phyloP scores from a whole-genome alignment of 2,888 invertebrate species.

The Nasonia oneida region DNA sequence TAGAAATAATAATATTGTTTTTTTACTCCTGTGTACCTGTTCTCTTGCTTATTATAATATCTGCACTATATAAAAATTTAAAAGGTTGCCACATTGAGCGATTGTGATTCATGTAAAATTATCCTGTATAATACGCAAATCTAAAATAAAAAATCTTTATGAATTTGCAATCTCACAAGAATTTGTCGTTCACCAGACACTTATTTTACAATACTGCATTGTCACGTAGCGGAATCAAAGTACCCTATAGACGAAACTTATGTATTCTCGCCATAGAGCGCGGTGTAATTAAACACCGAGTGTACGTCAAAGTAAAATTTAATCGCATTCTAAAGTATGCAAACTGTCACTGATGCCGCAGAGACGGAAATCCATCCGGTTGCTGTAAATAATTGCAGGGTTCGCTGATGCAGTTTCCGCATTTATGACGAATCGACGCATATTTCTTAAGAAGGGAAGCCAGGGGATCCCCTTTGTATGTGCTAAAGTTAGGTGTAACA shows the following conservation, averaged over 20 bases:
- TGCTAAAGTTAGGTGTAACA: neutral
- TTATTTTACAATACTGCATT: neutral
- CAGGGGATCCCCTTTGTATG: neutral
- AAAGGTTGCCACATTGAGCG: too few relatives aligned
- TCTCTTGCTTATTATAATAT: too few relatives aligned
- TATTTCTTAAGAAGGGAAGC: neutral
- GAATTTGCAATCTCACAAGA: neutral
- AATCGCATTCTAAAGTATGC: conserved; percentile 3
- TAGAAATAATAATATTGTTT: too few relatives aligned
- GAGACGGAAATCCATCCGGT: neutral
- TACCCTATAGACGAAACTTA: neutral
- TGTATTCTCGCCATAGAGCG: neutral
- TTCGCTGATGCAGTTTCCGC: too few relatives aligned
- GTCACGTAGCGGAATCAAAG: neutral
- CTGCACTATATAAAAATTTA: too few relatives aligned
- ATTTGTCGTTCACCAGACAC: neutral
- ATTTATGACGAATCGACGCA: neutral
- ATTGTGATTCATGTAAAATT: too few relatives aligned
- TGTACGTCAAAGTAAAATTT: neutral
- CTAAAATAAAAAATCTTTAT: conserved; percentile 4
- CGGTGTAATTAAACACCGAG: neutral
- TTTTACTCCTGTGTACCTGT: too few relatives aligned
- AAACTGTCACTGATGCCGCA: neutral
- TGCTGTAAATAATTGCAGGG: neutral
- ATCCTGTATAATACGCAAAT: conserved; percentile 3